Base-by-base conservation (phyloP, 2,888 invertebrate genomes). In the Drosophila nr. fundita region DNA sequence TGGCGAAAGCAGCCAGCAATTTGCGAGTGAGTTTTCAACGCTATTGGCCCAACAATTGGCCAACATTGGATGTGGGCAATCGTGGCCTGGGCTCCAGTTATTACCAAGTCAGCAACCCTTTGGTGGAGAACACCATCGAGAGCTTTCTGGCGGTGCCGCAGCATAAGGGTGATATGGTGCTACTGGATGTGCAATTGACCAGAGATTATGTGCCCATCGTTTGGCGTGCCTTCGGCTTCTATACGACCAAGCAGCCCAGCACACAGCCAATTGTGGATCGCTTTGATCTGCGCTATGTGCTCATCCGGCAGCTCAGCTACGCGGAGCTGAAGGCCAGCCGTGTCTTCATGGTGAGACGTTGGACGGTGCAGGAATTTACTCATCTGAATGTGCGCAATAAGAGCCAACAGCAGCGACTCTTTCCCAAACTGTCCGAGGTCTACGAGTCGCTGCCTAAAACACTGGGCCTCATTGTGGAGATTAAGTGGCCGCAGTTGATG, bases 141-240 rank as follows among this genome's bases (percentile, higher is more conserved):
- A 99, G 99, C 52, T 95, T 98, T 88, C 96, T 97, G 92, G 96
- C 96, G 67, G 99, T 99, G 68, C 96, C 96, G 55, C 95, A 95
- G 72, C 96, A 97, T 92, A 99, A 99, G 71, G 99, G 98, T 63
- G 99, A 99, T 92, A 97, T 97, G 95, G 97, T 99, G 45, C 99
- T 99, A 93, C 97, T 99, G 94, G 99, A 99, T 94, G 99, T 99
- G 48, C 99, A 99, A 92, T 94, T 99, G 73, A 98, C 98, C 80
- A 98, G 98, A 94, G 99, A 99, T 93, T 95, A 96, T 92, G 95
- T 98, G 80, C 98, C 98, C 10, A 96, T 99, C 57, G 96, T 99
- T 80, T 99, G 99, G 94, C 99, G 99, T 92, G 99, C 99, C 93
- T 99, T 97, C 93, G 92, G 92, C 2, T 87, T 92, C 52, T 96